Conservation (phyloP, 2,797 vertebrate species). For the Momotus momota region DNA sequence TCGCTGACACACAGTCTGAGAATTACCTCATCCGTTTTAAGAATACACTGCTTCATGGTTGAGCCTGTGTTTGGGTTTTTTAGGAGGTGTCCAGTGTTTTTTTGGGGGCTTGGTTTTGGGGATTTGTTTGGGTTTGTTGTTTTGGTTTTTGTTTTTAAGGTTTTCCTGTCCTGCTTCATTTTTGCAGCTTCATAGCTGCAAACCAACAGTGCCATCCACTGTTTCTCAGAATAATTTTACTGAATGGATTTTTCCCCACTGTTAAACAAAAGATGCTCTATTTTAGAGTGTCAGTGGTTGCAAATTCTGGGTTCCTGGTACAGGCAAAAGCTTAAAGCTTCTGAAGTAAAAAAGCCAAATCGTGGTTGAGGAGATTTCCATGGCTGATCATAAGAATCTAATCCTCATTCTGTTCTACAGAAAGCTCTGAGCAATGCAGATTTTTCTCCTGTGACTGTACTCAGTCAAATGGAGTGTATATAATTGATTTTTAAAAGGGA, state of each 20-base stretch:
- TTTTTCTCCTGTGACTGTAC: neutral
- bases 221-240: constrained; percentile 32
- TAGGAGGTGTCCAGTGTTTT: neutral
- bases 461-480: neutral
- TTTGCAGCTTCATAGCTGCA: constrained; percentile 40
- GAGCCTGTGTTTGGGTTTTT: neutral
- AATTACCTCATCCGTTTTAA: neutral
- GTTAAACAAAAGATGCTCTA: neutral
- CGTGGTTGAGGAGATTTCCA: neutral
- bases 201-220: constrained; percentile 75
- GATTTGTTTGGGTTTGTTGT: neutral
- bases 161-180: neutral
- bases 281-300: neutral
- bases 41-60: neutral
- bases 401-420: neutral
- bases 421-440: neutral
- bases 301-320: neutral
- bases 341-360: neutral
- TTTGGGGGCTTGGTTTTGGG: accelerated
- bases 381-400: neutral
- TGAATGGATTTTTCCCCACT: neutral
- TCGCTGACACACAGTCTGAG: neutral
- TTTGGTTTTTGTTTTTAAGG: neutral
- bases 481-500: neutral
- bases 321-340: neutral